Percentiles rank a stretch among this genome's conserved stretches.
Conservation (phyloP, 2,888 invertebrate species). For the Ethmia dodecea region DNA sequence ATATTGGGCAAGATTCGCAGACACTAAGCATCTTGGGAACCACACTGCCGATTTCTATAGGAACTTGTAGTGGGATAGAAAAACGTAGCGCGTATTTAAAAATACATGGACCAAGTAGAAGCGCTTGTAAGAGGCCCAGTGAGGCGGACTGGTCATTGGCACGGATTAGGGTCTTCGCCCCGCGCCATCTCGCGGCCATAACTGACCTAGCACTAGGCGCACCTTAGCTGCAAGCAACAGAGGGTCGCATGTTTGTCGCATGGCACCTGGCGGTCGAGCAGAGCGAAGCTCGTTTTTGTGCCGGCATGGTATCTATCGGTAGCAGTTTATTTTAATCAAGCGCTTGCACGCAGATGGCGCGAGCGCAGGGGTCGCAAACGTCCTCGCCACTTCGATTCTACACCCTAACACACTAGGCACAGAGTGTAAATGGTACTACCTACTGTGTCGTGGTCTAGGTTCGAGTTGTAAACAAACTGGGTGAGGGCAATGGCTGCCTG, state of each 20-base stretch:
- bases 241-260: conserved; percentile 51
- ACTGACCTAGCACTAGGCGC: conserved; percentile 66
- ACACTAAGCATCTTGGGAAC: no score
- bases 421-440: conserved; percentile 57
- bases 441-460: conserved; percentile 33
- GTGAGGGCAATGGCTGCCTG: conserved; percentile 73
- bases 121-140: conserved; percentile 35
- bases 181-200: conserved; percentile 39
- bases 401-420: conserved; percentile 41
- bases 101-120: conserved; percentile 16
- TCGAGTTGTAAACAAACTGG: conserved; percentile 73
- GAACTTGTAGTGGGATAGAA: no score
- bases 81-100: no score
- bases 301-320: conserved; percentile 50
- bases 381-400: conserved; percentile 33
- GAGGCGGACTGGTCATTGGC: conserved; percentile 54
- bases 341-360: conserved; percentile 71
- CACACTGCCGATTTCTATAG: no score
- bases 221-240: conserved; percentile 36
- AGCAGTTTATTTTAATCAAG: conserved; percentile 69
- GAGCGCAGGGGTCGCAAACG: conserved; percentile 49
- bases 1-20: no score
- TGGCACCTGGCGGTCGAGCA: conserved; percentile 55
- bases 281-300: conserved; percentile 50
- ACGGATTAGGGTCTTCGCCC: conserved; percentile 42